phyloP scores from a whole-genome alignment of 2,888 invertebrate genomes.

The Cotesia congregata region DNA sequence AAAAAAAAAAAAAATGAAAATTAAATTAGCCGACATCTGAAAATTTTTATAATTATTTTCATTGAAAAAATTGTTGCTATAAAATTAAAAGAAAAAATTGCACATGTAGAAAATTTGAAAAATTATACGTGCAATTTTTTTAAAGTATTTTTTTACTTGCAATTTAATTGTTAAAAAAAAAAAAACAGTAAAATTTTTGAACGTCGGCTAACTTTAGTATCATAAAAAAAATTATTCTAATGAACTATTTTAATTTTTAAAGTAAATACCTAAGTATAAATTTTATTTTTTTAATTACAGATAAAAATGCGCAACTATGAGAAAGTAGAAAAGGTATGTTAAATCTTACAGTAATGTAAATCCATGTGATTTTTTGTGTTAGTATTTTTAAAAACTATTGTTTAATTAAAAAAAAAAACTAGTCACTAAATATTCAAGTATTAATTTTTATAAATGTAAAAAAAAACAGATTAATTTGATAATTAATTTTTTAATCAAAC shows the following conservation, averaged over 20 bases:
- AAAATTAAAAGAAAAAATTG: no score
- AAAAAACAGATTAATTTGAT: background rate
- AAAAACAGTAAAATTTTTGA: no score
- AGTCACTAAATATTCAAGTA: slow-evolving; percentile 43
- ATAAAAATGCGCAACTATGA: slow-evolving; percentile 98
- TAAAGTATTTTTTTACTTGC: no score
- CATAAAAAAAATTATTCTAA: background rate
- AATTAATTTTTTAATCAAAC: slow-evolving; percentile 53
- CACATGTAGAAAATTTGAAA: no score
- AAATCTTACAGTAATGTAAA: slow-evolving; percentile 56
- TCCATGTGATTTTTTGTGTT: slow-evolving; percentile 47
- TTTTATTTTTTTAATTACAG: slow-evolving; percentile 75
- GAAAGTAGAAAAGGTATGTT: slow-evolving; percentile 96
- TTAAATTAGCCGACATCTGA: no score
- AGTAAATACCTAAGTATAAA: slow-evolving; percentile 8
- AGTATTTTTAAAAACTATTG: slow-evolving; percentile 47
- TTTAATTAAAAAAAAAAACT: slow-evolving; percentile 48
- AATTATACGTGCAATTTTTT: no score
- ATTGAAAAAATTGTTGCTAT: no score
- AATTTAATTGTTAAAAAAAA: no score
- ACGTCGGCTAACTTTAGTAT: no score
- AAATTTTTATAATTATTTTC: no score
- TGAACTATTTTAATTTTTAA: background rate
- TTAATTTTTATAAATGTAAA: slow-evolving; percentile 6
- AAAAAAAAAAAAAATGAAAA: background rate